A percentile compares a stretch with the other conserved stretches of the same genome.
phyloP scores from a whole-genome alignment of 2,888 invertebrate genomes.

The Melipona bicolor region DNA sequence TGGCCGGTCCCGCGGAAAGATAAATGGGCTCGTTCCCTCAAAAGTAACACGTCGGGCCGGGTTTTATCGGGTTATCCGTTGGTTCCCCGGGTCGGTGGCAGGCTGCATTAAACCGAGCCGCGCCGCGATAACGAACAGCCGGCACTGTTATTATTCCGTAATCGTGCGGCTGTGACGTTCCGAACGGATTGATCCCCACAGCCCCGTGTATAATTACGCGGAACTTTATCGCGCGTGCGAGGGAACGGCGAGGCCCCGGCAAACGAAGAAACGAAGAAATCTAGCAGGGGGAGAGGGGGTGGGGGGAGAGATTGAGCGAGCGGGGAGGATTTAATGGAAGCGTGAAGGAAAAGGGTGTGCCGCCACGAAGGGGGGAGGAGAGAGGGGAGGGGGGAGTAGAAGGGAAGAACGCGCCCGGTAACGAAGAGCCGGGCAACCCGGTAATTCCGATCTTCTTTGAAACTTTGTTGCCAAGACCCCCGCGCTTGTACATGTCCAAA shows the following conservation, averaged over 20 bases:
- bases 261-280: slow-evolving; percentile 14
- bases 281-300: no score
- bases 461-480: not conserved
- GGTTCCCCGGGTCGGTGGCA: slow-evolving; percentile 31
- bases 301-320: not conserved
- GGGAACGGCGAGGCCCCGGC: not conserved
- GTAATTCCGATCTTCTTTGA: slow-evolving; percentile 8
- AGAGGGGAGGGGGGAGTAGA: not conserved
- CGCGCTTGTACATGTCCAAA: not conserved
- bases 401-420: not conserved
- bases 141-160: slow-evolving; percentile 53
- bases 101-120: slow-evolving; percentile 35
- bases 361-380: no score
- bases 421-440: not conserved
- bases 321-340: not conserved
- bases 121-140: slow-evolving; percentile 42
- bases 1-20: slow-evolving; percentile 47
- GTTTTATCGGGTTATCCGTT: slow-evolving; percentile 59
- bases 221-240: slow-evolving; percentile 21
- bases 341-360: not conserved
- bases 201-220: slow-evolving; percentile 40
- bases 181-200: slow-evolving; percentile 48
- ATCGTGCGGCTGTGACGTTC: slow-evolving; percentile 29
- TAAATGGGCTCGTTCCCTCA: slow-evolving; percentile 60
- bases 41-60: slow-evolving; percentile 62